Percentiles rank a stretch among this genome's conserved stretches.
Evolutionary conservation across 2,797 vertebrate genomes (phyloP).

Genomic region (Prionace glauca): DNA sequence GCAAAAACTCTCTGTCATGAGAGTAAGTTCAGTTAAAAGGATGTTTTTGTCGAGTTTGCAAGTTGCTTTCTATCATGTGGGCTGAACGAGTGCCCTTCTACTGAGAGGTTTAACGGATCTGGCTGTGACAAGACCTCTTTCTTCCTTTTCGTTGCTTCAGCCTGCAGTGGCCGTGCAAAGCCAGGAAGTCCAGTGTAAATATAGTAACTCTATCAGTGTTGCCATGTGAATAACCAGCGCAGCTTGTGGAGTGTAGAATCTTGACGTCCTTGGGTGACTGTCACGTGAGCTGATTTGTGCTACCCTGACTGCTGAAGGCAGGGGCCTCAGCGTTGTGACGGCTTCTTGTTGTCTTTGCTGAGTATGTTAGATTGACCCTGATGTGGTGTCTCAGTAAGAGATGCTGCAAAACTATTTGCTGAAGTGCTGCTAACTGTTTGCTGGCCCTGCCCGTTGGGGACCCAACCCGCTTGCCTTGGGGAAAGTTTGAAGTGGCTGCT

Average conservation of each 20-base stretch:
- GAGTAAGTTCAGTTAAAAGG: neutral
- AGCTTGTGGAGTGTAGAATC: constrained; percentile 27
- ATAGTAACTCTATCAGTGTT: constrained; percentile 36
- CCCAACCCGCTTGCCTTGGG: neutral
- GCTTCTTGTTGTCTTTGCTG: constrained; percentile 19
- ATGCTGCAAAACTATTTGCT: neutral
- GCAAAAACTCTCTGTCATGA: neutral
- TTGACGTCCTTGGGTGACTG: constrained; percentile 31
- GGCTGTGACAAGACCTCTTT: neutral
- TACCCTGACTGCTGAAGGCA: neutral
- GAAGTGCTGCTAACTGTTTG: neutral
- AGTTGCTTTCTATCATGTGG: neutral
- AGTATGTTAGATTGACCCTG: neutral
- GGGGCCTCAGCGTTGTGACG: neutral
- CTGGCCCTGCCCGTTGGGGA: neutral
- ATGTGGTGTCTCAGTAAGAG: neutral
- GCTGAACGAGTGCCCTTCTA: neutral
- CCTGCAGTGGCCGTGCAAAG: neutral
- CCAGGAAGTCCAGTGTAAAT: constrained; percentile 32
- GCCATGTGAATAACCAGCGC: constrained; percentile 26
- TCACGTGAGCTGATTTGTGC: constrained; percentile 31
- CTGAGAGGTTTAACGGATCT: neutral
- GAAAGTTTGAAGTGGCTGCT: constrained; percentile 28
- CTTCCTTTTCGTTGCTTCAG: constrained; percentile 3
- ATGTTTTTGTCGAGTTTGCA: neutral